These are phyloP conservation scores for Drosophila aldrichi DNA, from an alignment of 2,888 invertebrate species.

Conservation along the genomic window DNA sequence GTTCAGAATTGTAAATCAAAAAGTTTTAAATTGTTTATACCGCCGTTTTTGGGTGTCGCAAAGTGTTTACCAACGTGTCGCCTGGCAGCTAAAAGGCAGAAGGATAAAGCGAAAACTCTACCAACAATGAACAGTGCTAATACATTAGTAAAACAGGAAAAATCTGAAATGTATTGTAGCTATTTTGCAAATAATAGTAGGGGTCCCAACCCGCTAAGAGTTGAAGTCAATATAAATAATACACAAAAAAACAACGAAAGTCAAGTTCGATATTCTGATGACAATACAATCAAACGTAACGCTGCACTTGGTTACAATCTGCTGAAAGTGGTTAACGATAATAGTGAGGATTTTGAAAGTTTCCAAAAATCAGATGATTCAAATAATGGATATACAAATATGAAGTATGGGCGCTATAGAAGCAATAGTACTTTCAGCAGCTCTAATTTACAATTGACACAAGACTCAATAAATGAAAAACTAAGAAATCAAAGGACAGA, in stretches of 20 bases:
- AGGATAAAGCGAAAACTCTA: constrained; percentile 8
- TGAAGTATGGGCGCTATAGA: constrained; percentile 14
- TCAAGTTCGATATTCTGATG: background rate
- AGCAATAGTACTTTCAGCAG: constrained; percentile 67
- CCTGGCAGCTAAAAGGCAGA: constrained; percentile 24
- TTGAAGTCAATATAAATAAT: constrained; percentile 41
- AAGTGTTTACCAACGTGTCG: constrained; percentile 63
- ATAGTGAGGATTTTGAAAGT: background rate
- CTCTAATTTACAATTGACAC: constrained; percentile 64
- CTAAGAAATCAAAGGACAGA: constrained; percentile 39
- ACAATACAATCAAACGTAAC: background rate
- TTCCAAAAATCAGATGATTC: background rate
- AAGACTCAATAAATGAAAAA: constrained; percentile 67
- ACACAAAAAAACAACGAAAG: background rate
- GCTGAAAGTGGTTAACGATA: constrained; percentile 47
- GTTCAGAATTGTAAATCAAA: constrained; percentile 46
- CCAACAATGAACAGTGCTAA: background rate
- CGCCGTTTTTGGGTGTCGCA: constrained; percentile 81
- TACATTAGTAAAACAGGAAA: background rate
- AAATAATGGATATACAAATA: background rate
- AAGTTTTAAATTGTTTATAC: constrained; percentile 39
- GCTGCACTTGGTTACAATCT: constrained; percentile 38
- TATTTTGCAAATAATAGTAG: constrained; percentile 1
- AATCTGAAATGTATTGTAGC: constrained; percentile 4
- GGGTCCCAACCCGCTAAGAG: constrained; percentile 41